These are phyloP conservation scores for Coptotermes formosanus DNA, from an alignment of 1,140 invertebrate species.

Conservation along the genomic window DNA sequence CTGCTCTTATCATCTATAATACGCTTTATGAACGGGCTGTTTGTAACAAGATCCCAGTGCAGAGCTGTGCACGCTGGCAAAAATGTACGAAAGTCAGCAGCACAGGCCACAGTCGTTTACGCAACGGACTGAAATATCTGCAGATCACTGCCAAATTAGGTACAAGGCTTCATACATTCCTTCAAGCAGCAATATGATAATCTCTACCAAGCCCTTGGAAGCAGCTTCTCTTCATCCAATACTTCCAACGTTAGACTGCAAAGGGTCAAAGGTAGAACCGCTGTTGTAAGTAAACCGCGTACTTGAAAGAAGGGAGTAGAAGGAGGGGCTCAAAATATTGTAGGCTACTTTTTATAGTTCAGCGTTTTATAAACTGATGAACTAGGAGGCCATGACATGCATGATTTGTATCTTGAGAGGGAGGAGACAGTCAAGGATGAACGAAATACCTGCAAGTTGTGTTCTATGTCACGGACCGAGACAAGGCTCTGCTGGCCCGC, in stretches of 20 bases:
- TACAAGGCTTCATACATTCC: too few species aligned
- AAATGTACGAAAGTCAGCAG: too few species aligned
- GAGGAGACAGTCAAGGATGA: background rate
- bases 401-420: background rate
- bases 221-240: background rate
- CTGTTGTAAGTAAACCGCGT: background rate
- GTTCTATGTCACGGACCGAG: too few species aligned
- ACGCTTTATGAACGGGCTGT: too few species aligned
- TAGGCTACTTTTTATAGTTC: background rate
- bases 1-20: too few species aligned
- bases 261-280: background rate
- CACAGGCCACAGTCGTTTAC: too few species aligned
- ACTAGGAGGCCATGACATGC: background rate
- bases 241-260: background rate
- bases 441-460: background rate
- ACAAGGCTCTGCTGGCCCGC: background rate
- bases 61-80: too few species aligned
- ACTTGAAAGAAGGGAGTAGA: background rate
- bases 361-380: constrained; percentile 3
- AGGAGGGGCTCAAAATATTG: background rate
- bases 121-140: too few species aligned
- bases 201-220: background rate
- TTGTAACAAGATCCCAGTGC: too few species aligned
- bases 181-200: too few species aligned
- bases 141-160: too few species aligned